These are phyloP conservation scores for Myiothlypis chrysogaster DNA, from an alignment of 2,797 vertebrate species.

Conservation along the genomic window DNA sequence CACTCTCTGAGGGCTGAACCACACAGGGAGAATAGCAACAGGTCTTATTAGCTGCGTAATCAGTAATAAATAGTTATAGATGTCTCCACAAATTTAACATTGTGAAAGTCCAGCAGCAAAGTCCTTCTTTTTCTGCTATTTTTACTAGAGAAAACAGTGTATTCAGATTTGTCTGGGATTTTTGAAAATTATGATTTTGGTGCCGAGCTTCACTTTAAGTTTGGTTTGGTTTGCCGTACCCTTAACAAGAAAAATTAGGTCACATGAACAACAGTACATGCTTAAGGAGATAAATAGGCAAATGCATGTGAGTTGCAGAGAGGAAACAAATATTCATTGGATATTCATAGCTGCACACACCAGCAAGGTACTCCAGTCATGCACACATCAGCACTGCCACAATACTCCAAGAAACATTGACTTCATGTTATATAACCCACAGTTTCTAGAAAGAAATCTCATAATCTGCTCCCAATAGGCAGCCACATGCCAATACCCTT, in stretches of 20 bases:
- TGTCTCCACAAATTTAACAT: neutral
- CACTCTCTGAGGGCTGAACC: neutral
- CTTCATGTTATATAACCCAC: neutral
- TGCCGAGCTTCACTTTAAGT: neutral
- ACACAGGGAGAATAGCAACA: rapidly evolving
- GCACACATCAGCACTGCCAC: neutral
- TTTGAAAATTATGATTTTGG: neutral
- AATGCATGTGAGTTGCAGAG: neutral
- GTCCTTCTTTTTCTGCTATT: neutral
- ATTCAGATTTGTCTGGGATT: neutral
- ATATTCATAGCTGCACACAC: neutral
- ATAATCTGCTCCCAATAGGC: neutral
- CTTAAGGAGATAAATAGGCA: neutral
- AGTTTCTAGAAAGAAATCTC: neutral
- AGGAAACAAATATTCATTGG: neutral
- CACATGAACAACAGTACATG: neutral
- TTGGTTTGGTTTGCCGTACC: neutral
- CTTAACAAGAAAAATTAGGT: neutral
- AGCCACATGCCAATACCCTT: neutral
- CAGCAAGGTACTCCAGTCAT: neutral
- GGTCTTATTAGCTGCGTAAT: neutral
- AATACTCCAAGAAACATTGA: neutral
- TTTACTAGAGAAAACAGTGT: neutral
- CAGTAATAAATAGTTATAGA: neutral
- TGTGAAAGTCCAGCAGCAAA: neutral